These are phyloP conservation scores for Chloropsis hardwickii DNA, from an alignment of 2,113 vertebrate species.

Conservation along the genomic window DNA sequence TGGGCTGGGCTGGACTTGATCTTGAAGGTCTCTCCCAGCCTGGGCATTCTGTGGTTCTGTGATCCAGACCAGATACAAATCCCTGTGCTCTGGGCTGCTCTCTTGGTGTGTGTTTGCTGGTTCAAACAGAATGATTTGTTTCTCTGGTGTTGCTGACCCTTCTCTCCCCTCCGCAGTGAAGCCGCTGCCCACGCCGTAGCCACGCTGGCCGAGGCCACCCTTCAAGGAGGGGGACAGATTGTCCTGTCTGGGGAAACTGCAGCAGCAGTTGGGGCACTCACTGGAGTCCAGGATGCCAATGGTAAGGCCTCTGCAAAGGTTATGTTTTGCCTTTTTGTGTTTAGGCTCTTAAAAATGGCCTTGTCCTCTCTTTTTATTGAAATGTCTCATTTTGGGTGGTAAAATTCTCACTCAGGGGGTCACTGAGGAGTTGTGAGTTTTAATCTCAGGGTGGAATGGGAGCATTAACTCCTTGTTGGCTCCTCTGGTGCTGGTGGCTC, in stretches of 20 bases:
- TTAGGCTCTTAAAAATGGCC: neutral
- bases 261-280: conserved; percentile 94
- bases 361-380: neutral
- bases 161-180: conserved; percentile 76
- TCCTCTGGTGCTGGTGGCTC: neutral
- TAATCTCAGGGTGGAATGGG: neutral
- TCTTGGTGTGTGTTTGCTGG: fast-evolving
- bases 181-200: conserved; percentile 96
- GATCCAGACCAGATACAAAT: too few species aligned
- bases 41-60: too few species aligned
- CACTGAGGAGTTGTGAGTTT: neutral
- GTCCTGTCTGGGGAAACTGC: conserved; percentile 95
- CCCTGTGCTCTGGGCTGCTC: neutral
- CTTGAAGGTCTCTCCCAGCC: too few species aligned
- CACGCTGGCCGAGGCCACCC: conserved; percentile 93
- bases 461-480: neutral
- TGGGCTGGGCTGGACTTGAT: too few species aligned
- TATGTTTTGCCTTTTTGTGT: too few species aligned
- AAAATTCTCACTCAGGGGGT: fast-evolving
- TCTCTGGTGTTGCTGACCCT: neutral
- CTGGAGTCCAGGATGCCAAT: conserved; percentile 91
- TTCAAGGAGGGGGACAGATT: conserved; percentile 96
- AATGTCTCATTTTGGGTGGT: fast-evolving
- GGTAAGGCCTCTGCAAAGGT: conserved; percentile 66
- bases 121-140: fast-evolving